Percentiles rank a stretch among this genome's conserved stretches.
Conservation (phyloP, 1,140 invertebrate genomes). For the Sogatella furcifera region DNA sequence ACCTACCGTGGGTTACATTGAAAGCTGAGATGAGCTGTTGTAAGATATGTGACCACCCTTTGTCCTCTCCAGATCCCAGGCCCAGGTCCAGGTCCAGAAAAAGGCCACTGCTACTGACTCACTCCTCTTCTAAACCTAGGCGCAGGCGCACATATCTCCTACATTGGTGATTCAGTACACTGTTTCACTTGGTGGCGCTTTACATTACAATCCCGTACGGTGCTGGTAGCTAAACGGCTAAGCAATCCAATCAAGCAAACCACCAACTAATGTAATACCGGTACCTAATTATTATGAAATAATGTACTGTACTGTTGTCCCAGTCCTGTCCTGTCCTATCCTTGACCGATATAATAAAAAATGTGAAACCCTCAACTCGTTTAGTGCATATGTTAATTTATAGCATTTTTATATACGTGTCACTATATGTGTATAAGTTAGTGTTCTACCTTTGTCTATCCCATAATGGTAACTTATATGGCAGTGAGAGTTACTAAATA, state of each 20-base stretch:
- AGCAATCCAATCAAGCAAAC: neutral
- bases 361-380: neutral
- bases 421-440: neutral
- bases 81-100: too few species aligned
- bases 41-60: too few species aligned
- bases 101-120: too few species aligned
- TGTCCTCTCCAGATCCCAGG: too few species aligned
- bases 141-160: too few species aligned
- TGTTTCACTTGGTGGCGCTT: neutral
- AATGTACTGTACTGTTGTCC: neutral
- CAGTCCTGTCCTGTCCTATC: neutral
- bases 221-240: neutral
- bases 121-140: too few species aligned
- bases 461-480: neutral
- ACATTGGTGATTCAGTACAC: too few species aligned
- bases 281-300: too few species aligned
- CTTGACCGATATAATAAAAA: neutral
- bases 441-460: neutral
- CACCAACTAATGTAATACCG: neutral
- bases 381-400: neutral
- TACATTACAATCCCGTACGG: neutral
- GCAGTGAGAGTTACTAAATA: slow-evolving; percentile 12
- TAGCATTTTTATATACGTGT: neutral
- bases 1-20: too few species aligned
- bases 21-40: too few species aligned